phyloP scores from a whole-genome alignment of 2,113 vertebrate genomes.

The Regulus satrapa region DNA sequence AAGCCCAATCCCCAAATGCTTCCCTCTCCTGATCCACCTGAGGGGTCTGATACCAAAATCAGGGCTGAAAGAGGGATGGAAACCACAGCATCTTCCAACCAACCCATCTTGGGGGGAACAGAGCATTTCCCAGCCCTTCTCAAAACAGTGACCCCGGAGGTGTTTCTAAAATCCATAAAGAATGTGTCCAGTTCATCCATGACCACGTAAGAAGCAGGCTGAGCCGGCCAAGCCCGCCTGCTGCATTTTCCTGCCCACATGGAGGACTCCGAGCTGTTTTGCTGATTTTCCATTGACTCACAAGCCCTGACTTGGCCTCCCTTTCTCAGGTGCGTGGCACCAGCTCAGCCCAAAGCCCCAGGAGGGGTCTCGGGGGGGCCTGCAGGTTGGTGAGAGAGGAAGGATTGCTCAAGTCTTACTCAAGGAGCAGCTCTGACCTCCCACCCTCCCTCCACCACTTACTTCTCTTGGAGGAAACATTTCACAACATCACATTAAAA shows the following conservation, averaged over 20 bases:
- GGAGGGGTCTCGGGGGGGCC: background rate
- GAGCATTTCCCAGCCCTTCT: background rate
- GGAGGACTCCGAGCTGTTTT: background rate
- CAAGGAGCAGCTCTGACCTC: background rate
- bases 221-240: background rate
- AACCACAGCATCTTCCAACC: background rate
- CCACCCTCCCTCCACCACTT: background rate
- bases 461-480: background rate
- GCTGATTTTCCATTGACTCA: background rate
- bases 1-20: background rate
- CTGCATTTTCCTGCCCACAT: background rate
- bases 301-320: rapidly evolving
- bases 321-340: background rate
- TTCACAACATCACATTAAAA: background rate
- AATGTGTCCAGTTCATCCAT: background rate
- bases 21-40: background rate
- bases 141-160: background rate
- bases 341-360: background rate
- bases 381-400: background rate
- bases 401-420: background rate
- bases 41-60: background rate
- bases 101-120: background rate
- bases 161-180: background rate
- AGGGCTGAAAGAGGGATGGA: background rate
- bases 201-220: rapidly evolving